These are phyloP conservation scores for Eleutherodactylus coqui DNA, from an alignment of 2,797 vertebrate genomes.

Conservation along the genomic window DNA sequence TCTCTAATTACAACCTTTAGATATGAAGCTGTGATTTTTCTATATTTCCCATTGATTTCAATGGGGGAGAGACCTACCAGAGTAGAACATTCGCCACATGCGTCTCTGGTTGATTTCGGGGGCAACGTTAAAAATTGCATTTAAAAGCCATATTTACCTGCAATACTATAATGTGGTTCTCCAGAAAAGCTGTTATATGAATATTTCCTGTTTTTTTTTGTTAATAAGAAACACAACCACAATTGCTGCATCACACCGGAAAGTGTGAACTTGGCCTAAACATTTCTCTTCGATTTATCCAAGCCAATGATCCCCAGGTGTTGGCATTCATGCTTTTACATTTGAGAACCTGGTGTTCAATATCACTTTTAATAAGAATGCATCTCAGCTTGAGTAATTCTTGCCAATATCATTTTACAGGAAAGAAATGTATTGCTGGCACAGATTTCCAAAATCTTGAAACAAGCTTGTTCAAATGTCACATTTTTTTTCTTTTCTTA, in stretches of 20 bases:
- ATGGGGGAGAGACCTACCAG: too few relatives aligned
- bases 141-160: too few relatives aligned
- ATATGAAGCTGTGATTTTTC: too few relatives aligned
- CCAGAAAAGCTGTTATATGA: too few relatives aligned
- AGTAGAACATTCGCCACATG: too few relatives aligned
- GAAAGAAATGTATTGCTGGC: constrained; percentile 32
- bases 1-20: too few relatives aligned
- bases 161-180: too few relatives aligned
- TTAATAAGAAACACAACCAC: background rate
- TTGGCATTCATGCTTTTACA: background rate
- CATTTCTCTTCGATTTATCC: background rate
- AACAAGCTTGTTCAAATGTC: constrained; percentile 37
- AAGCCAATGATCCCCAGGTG: constrained; percentile 13
- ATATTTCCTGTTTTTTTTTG: too few relatives aligned
- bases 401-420: constrained; percentile 38
- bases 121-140: too few relatives aligned
- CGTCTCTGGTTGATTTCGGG: too few relatives aligned
- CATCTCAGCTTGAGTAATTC: background rate
- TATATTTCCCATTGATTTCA: too few relatives aligned
- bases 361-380: constrained; percentile 37
- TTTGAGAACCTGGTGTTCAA: background rate
- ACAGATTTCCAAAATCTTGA: constrained; percentile 27
- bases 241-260: background rate
- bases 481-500: constrained; percentile 36
- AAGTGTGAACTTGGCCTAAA: background rate